Evolutionary conservation across 2,113 vertebrate species (phyloP), one percentile per base, ranked within the genome.

Genomic region (Pao palembangensis): DNA sequence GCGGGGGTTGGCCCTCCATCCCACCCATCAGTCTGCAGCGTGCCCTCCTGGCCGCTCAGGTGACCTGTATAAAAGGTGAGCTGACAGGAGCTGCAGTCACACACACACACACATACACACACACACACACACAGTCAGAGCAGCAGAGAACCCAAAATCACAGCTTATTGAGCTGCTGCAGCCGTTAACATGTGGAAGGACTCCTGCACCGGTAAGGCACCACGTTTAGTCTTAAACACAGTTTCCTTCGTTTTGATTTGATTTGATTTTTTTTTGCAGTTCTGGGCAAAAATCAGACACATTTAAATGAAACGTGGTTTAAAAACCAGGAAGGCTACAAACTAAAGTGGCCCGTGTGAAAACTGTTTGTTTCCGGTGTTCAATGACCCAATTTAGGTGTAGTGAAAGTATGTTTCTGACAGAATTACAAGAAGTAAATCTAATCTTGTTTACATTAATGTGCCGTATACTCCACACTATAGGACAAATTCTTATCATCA

Each of bases 101-200:
- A 58, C 28, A 49, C 21, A 54, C 52, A 73, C 49, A 62, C 28
- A 49, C 71, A 47, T 21, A 53, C 52, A 75, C 42, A 58, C 31
- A 43, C 66, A 46, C 69, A 74, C 48, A 42, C 71, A 56, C 64
- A 79, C 38, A 75, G 44, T 28, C 28, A 55, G 51, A 59, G 19
- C 19, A 12, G 21, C 43, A 47, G 48, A 55, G 19, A 20, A 66
- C 31, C 13, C 7, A 16, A 59, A 61, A 31, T 11, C 20, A 19
- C 48, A n/a, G 8, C 15, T 16, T 16, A 38, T 43, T 14, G 55
- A 20, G 62, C n/a, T n/a, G 13, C 56, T 23, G 64, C 59, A 50
- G 69, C 7, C 6, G 11, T 11, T 12, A 38, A 38, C 34, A 91
- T 91, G 90, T 89, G 88, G 89, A 90, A 86, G 53, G 86, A 89